Evolutionary conservation across 35 echinoderm and acorn worm species (phyloP).

Genomic region (Holothuria glaberrima): DNA sequence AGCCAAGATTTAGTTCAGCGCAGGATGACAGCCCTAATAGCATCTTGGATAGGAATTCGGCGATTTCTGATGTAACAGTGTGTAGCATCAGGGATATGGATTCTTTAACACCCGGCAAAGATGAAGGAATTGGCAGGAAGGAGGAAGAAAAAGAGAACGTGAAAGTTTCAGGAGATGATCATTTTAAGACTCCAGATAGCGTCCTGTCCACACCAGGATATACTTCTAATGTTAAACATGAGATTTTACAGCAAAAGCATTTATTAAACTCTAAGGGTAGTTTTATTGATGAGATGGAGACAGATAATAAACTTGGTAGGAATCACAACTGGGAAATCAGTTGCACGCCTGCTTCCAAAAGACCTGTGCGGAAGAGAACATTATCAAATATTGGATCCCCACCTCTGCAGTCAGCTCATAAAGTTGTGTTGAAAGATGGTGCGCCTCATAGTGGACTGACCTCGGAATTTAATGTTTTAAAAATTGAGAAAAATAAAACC

Average conservation of each 20-base stretch:
- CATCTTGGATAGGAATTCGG: constrained; percentile 4
- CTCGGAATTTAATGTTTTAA: constrained; percentile 29
- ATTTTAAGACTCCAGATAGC: neutral
- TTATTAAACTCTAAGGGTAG: neutral
- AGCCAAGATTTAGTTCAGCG: constrained; percentile 15
- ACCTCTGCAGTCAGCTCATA: neutral
- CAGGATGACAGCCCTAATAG: constrained; percentile 38
- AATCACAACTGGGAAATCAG: neutral
- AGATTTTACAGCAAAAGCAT: neutral
- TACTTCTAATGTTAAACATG: neutral
- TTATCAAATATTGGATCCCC: constrained; percentile 31
- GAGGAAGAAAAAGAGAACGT: neutral
- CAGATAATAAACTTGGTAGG: neutral
- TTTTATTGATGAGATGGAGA: neutral
- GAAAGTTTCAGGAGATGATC: neutral
- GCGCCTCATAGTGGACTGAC: constrained; percentile 12
- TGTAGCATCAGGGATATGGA: neutral
- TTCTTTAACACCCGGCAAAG: neutral
- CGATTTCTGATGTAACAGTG: neutral
- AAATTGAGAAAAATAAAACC: neutral
- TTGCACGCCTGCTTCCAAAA: constrained; percentile 2
- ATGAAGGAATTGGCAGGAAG: neutral
- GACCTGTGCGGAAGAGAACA: constrained; percentile 9
- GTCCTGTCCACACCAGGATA: neutral
- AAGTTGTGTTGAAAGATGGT: constrained; percentile 17